Percentiles rank a stretch among this genome's conserved stretches.
Conservation (phyloP, 2,797 vertebrate genomes). For the Sebastes nivosus region DNA sequence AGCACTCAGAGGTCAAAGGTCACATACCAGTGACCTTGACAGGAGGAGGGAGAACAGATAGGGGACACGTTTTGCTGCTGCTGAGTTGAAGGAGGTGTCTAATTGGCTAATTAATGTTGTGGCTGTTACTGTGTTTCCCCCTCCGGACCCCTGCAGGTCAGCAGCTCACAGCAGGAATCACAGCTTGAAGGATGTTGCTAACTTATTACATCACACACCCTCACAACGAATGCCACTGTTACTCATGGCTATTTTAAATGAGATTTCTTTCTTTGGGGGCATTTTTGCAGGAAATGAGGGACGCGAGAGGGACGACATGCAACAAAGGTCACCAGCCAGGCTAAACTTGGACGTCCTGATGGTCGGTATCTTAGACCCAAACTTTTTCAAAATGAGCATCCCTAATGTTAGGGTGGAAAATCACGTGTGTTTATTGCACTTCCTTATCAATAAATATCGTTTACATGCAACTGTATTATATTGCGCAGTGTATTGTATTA, state of each 20-base stretch:
- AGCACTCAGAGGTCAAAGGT: slow-evolving; percentile 12
- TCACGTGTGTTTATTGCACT: no score
- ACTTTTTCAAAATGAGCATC: no score
- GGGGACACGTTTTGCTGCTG: not conserved
- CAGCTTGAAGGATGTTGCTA: slow-evolving; percentile 9
- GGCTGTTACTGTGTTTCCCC: not conserved
- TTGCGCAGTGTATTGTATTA: no score
- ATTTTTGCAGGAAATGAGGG: no score
- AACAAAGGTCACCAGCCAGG: no score
- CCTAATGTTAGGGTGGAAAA: no score
- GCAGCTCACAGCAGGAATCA: not conserved
- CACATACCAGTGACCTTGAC: not conserved
- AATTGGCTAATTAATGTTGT: slow-evolving; percentile 48
- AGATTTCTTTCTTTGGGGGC: not conserved
- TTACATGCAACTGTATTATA: no score
- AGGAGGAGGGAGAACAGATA: not conserved
- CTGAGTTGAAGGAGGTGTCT: not conserved
- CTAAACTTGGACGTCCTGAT: no score
- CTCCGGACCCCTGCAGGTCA: not conserved
- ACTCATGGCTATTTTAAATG: not conserved
- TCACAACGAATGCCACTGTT: not conserved
- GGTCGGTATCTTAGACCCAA: no score
- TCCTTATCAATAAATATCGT: no score
- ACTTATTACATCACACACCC: slow-evolving; percentile 14
- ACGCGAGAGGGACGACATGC: no score